Conservation (phyloP, 2,888 invertebrate genomes). For the Anaspis maculata region DNA sequence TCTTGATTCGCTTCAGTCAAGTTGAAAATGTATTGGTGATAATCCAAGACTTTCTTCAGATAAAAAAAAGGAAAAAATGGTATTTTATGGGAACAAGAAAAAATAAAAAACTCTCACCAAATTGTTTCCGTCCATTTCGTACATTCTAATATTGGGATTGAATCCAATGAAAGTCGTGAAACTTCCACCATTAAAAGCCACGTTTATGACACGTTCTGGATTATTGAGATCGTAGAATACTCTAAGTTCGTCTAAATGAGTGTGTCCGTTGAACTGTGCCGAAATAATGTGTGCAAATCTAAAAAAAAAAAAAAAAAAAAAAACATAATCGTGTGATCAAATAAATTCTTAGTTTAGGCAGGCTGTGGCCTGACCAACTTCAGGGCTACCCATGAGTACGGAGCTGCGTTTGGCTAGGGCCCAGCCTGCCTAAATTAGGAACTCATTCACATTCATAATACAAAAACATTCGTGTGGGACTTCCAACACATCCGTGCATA, state of each 20-base stretch:
- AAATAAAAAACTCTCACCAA: constrained; percentile 25
- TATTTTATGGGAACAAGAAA: not conserved
- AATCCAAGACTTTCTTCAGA: constrained; percentile 57
- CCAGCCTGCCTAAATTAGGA: too few relatives aligned
- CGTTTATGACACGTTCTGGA: constrained; percentile 49
- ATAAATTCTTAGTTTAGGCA: too few relatives aligned
- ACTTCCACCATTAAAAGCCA: constrained; percentile 62
- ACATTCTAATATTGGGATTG: constrained; percentile 49
- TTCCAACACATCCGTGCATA: too few relatives aligned
- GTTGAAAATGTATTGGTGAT: constrained; percentile 67
- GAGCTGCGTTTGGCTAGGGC: too few relatives aligned
- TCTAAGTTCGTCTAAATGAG: constrained; percentile 68
- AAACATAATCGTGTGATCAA: too few relatives aligned
- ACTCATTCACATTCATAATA: too few relatives aligned
- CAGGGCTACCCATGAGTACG: too few relatives aligned
- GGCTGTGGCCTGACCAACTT: too few relatives aligned
- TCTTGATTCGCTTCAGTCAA: constrained; percentile 60
- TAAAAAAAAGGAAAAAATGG: constrained; percentile 11
- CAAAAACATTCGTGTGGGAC: too few relatives aligned
- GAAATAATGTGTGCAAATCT: constrained; percentile 67
- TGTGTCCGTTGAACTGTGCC: constrained; percentile 79
- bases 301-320: too few relatives aligned
- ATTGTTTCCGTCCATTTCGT: constrained; percentile 26
- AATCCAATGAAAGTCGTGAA: constrained; percentile 53
- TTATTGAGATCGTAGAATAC: constrained; percentile 55